A percentile compares a stretch with the other conserved stretches of the same genome.
Conservation (phyloP, 2,113 vertebrate species). For the Pseudois nayaur region DNA sequence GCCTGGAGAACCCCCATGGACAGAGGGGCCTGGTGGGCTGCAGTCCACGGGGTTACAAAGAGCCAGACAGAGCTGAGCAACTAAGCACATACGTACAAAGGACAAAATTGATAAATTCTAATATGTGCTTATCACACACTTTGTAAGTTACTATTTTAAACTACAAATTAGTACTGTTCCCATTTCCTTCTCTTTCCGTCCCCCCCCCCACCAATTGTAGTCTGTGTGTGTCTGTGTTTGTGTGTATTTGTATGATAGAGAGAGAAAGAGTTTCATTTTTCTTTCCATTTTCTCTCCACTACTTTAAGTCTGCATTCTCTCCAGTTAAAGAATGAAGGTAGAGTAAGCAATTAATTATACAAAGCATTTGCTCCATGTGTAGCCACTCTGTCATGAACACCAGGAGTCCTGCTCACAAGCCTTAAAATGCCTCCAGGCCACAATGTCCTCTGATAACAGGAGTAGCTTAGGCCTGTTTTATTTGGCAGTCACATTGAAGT, state of each 20-base stretch:
- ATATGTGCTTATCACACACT: neutral
- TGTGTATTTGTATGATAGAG: neutral
- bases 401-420: neutral
- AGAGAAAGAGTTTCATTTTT: neutral
- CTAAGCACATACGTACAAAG: neutral
- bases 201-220: rapidly evolving
- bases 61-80: neutral
- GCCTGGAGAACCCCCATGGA: neutral
- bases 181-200: neutral
- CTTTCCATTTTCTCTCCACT: neutral
- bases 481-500: neutral
- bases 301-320: neutral
- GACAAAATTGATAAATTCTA: neutral
- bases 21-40: neutral
- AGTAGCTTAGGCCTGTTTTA: neutral
- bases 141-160: neutral
- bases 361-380: neutral
- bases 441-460: neutral
- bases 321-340: neutral
- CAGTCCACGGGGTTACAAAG: neutral
- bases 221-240: neutral
- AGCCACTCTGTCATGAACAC: neutral
- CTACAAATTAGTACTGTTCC: neutral
- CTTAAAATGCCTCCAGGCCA: neutral
- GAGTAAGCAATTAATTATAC: neutral